Conservation (phyloP, 2,888 invertebrate genomes). For the Drosophila eohydei region DNA sequence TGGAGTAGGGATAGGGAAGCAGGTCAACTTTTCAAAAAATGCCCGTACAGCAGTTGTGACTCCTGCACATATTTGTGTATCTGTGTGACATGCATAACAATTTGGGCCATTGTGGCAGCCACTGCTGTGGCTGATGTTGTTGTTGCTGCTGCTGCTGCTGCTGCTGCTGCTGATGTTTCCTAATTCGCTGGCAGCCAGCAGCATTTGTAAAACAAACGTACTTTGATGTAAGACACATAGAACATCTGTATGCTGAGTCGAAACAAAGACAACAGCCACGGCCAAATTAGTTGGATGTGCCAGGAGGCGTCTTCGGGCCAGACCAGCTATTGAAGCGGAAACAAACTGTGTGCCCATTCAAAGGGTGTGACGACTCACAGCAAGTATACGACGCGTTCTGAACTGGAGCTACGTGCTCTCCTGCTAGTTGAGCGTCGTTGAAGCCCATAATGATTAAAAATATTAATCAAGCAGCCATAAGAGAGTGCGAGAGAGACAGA, state of each 20-base stretch:
- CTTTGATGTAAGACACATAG: constrained; percentile 74
- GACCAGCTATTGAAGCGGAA: constrained; percentile 11
- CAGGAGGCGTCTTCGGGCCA: neutral
- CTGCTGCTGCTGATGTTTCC: constrained; percentile 27
- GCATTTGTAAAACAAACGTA: constrained; percentile 65
- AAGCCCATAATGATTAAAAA: constrained; percentile 17
- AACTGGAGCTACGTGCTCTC: constrained; percentile 34
- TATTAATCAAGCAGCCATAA: neutral
- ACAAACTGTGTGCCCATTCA: constrained; percentile 45
- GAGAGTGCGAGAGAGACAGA: neutral
- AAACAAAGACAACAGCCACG: constrained; percentile 36
- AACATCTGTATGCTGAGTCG: constrained; percentile 47
- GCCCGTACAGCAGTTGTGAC: constrained; percentile 24
- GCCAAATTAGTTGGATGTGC: constrained; percentile 44
- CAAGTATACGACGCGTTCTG: neutral
- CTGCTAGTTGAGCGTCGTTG: neutral
- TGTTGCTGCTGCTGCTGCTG: constrained; percentile 10
- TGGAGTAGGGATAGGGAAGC: neutral
- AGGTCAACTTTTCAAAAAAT: constrained; percentile 36
- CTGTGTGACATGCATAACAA: constrained; percentile 46
- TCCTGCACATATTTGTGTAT: constrained; percentile 53
- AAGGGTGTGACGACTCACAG: constrained; percentile 25
- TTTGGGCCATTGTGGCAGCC: constrained; percentile 36
- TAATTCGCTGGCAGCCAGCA: constrained; percentile 66
- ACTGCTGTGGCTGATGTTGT: constrained; percentile 1